Evolutionary conservation across 1,140 invertebrate species (phyloP), one percentile per base, ranked within the genome.

Genomic region (Planococcus citri): DNA sequence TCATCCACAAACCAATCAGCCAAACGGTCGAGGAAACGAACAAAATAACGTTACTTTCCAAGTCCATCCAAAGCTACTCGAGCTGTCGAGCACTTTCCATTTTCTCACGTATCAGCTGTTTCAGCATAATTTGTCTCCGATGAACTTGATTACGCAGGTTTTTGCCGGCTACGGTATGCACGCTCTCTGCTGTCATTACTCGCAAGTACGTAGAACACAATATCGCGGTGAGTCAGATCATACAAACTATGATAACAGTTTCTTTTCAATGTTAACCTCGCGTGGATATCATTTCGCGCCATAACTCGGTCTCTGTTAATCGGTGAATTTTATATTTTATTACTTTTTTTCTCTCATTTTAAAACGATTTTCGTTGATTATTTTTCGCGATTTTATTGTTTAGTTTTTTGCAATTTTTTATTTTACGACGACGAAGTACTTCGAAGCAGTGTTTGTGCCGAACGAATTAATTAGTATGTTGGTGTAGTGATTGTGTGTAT

Each of bases 211-310:
- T 51, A n/a, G 41, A 2, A 12, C 12, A 12, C 29, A 51, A 9
- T 51, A 51, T 51, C 41, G 41, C 41, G 41, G 41, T 51, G 41
- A 51, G 6, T 51, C 41, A 51, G 41, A 51, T 51, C 41, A 51
- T 51, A 51, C 41, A 51, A 51, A 51, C 41, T n/a, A 51, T 51
- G 41, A 51, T 51, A 51, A 51, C 41, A 51, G 41, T 51, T 51
- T 51, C 41, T 51, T 51, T 51, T 51, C 41, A 51, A 51, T 51
- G 41, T 6, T 51, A 51, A 51, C 4, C 41, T 51, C 10, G 41
- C 41, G 17, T 51, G 41, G 41, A 51, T 51, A 51, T 3, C 4
- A 9, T 51, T 51, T 51, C 41, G 41, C 41, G 41, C 41, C 41
- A 51, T 51, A 51, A 51, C 41, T 51, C 2, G 3, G 12, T 9